Evolutionary conservation across 1,140 invertebrate genomes (phyloP).

Genomic region (Drosophila sp.): DNA sequence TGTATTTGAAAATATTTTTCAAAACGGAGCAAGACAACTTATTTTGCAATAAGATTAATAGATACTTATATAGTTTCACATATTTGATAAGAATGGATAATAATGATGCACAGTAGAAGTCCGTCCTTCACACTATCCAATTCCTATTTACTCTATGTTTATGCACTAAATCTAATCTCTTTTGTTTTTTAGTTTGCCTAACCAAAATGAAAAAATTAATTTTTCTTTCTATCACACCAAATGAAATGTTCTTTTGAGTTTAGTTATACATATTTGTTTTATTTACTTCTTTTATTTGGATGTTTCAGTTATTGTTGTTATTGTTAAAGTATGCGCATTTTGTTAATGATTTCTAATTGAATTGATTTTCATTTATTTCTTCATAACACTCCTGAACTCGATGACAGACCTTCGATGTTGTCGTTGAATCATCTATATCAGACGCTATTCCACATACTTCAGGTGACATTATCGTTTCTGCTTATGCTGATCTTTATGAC

Average conservation of each 20-base stretch:
- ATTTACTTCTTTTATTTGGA: background rate
- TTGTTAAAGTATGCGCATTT: background rate
- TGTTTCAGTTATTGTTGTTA: background rate
- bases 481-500: constrained; percentile 99
- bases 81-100: too few relatives aligned
- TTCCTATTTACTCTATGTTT: constrained; percentile 1
- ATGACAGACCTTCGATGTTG: constrained; percentile 89
- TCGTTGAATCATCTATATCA: constrained; percentile 92
- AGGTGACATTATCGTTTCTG: constrained; percentile 95
- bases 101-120: constrained; percentile 2
- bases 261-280: background rate
- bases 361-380: constrained; percentile 15
- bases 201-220: background rate
- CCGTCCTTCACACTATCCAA: background rate
- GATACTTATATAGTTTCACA: too few relatives aligned
- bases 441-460: constrained; percentile 94
- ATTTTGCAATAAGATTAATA: too few relatives aligned
- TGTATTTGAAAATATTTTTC: too few relatives aligned
- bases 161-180: constrained; percentile 1
- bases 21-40: too few relatives aligned
- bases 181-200: background rate
- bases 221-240: background rate
- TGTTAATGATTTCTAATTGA: constrained; percentile 1
- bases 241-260: background rate
- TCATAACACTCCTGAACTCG: background rate